These are phyloP conservation scores for Gopherus flavomarginatus DNA, from an alignment of 2,113 vertebrate genomes.

Conservation along the genomic window DNA sequence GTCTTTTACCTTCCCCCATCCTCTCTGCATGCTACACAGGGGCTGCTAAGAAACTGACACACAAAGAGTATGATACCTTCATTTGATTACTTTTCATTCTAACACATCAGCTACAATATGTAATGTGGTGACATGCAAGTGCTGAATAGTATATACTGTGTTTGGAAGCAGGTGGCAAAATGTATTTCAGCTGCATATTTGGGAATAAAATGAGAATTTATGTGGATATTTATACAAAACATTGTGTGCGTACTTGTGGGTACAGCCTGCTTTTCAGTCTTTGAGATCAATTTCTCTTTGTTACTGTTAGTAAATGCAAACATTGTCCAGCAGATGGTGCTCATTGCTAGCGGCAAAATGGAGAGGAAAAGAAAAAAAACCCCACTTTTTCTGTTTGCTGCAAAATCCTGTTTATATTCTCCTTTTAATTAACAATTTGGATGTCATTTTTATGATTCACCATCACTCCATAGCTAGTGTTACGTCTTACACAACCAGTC, in stretches of 20 bases:
- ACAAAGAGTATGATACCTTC: background rate
- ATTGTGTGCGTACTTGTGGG: background rate
- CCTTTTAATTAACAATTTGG: background rate
- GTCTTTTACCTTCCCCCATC: background rate
- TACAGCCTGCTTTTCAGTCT: background rate
- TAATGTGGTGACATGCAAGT: background rate
- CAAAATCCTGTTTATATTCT: background rate
- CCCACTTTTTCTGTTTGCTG: fast-evolving
- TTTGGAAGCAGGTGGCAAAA: background rate
- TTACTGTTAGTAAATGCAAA: background rate
- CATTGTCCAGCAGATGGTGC: slow-evolving; percentile 66
- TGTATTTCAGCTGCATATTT: fast-evolving
- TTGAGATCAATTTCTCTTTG: background rate
- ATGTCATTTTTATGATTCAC: background rate
- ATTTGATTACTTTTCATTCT: background rate
- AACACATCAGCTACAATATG: background rate
- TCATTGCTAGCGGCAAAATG: slow-evolving; percentile 13
- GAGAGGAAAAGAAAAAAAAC: too few relatives aligned
- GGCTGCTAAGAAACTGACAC: background rate
- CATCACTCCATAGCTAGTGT: background rate
- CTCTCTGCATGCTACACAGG: background rate
- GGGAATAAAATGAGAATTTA: background rate
- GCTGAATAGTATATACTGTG: fast-evolving
- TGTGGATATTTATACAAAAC: background rate
- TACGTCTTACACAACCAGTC: background rate